A percentile compares a stretch with the other conserved stretches of the same genome.
These are phyloP conservation scores for Drosophila algonquin DNA, from an alignment of 2,888 invertebrate species.

Conservation along the genomic window DNA sequence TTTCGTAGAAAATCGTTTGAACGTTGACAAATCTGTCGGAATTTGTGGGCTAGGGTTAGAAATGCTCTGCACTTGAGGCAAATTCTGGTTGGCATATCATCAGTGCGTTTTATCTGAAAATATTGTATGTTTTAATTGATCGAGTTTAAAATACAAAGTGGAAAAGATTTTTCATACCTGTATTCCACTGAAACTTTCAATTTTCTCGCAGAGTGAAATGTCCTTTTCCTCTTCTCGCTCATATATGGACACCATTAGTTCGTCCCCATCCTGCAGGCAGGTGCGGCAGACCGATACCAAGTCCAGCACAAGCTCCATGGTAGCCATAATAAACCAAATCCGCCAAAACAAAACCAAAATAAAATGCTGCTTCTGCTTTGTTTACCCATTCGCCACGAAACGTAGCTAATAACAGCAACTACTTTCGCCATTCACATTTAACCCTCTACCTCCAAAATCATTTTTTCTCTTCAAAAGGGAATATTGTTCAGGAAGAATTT, in stretches of 20 bases:
- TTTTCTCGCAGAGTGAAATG: slow-evolving; percentile 72
- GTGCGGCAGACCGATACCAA: slow-evolving; percentile 74
- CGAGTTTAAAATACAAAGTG: neutral
- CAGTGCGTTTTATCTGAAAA: slow-evolving; percentile 64
- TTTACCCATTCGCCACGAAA: slow-evolving; percentile 4
- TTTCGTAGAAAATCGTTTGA: slow-evolving; percentile 80
- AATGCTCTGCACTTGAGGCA: slow-evolving; percentile 78
- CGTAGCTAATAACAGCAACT: no score
- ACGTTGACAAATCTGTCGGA: slow-evolving; percentile 81
- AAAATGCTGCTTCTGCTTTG: slow-evolving; percentile 2
- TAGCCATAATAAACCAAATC: neutral
- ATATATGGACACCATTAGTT: slow-evolving; percentile 77
- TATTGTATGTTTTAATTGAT: neutral
- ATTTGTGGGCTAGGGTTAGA: slow-evolving; percentile 80
- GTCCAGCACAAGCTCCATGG: slow-evolving; percentile 55
- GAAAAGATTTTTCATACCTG: slow-evolving; percentile 55
- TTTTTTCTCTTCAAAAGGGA: no score
- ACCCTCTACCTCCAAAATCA: no score
- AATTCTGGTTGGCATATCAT: slow-evolving; percentile 80
- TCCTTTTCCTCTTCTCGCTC: slow-evolving; percentile 54
- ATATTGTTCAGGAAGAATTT: no score
- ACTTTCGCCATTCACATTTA: no score
- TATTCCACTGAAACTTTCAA: slow-evolving; percentile 79
- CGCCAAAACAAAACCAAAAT: slow-evolving; percentile 7
- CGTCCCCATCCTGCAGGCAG: slow-evolving; percentile 74